A percentile compares a stretch with the other conserved stretches of the same genome.
Evolutionary conservation across 2,113 vertebrate species (phyloP).

Genomic region (Corvus hawaiiensis): DNA sequence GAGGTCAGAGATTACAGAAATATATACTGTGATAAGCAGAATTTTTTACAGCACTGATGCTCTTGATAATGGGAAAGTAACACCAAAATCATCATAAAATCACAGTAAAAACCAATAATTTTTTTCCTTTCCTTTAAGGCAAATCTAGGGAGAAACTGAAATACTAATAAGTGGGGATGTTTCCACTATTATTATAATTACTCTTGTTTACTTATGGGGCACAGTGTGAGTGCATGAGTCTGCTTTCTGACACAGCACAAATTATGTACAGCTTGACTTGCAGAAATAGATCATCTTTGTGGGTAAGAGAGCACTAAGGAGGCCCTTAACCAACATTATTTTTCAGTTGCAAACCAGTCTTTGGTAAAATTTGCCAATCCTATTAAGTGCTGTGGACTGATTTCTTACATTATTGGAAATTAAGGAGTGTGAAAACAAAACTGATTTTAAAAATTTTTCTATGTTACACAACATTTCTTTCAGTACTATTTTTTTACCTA

Average conservation of each 20-base stretch:
- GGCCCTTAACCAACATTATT: constrained; percentile 10
- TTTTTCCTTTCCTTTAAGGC: background rate
- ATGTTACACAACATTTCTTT: background rate
- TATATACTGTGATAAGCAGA: background rate
- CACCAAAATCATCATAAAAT: background rate
- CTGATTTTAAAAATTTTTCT: background rate
- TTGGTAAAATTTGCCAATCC: background rate
- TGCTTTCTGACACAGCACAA: constrained; percentile 2
- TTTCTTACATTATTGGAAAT: constrained; percentile 47
- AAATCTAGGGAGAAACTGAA: background rate
- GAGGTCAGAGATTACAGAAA: background rate
- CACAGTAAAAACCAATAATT: background rate
- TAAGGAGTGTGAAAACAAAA: constrained; percentile 14
- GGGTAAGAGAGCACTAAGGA: background rate
- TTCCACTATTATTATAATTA: background rate
- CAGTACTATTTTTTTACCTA: background rate
- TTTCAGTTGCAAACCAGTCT: background rate
- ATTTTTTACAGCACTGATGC: background rate
- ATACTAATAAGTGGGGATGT: background rate
- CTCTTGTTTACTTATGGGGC: background rate
- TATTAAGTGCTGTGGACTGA: background rate
- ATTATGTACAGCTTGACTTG: constrained; percentile 20
- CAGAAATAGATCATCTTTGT: constrained; percentile 29
- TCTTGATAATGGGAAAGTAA: background rate
- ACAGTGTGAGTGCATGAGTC: background rate